Evolutionary conservation across 2,113 vertebrate genomes (phyloP).

Genomic region (Ageneiosus marmoratus): DNA sequence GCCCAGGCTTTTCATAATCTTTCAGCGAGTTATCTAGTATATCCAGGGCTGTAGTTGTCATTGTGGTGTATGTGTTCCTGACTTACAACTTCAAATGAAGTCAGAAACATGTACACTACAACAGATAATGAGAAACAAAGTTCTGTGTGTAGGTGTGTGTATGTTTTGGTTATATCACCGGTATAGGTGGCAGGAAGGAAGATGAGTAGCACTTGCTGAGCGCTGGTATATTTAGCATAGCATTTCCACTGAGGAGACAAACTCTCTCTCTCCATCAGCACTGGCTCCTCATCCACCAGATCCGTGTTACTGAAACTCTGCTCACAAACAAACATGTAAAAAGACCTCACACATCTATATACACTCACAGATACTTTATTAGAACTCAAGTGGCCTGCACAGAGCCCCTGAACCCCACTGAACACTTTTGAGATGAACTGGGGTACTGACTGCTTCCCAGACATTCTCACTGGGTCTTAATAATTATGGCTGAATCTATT

Average conservation of each 20-base stretch:
- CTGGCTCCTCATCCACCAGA: slow-evolving; percentile 73
- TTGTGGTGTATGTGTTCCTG: not conserved
- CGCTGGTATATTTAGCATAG: slow-evolving; percentile 84
- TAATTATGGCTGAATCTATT: not conserved
- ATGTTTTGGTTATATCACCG: slow-evolving; percentile 69
- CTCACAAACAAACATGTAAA: slow-evolving; percentile 20
- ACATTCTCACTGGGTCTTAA: not conserved
- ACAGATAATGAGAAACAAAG: not conserved
- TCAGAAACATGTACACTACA: no score
- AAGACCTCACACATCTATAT: not conserved
- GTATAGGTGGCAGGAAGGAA: slow-evolving; percentile 88
- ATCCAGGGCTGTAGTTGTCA: no score
- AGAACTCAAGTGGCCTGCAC: not conserved
- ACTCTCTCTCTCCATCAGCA: slow-evolving; percentile 52
- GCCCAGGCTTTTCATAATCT: not conserved
- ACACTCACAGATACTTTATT: not conserved
- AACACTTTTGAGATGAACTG: not conserved
- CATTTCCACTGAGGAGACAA: slow-evolving; percentile 85
- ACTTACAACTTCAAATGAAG: no score
- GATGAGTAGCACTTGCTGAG: slow-evolving; percentile 89
- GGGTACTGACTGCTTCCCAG: not conserved
- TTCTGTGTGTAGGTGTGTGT: not conserved
- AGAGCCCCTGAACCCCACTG: not conserved
- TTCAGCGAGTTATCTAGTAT: not conserved
- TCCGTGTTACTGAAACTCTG: slow-evolving; percentile 82